phyloP scores from a whole-genome alignment of 2,797 vertebrate genomes.

The Botia kubotai region DNA sequence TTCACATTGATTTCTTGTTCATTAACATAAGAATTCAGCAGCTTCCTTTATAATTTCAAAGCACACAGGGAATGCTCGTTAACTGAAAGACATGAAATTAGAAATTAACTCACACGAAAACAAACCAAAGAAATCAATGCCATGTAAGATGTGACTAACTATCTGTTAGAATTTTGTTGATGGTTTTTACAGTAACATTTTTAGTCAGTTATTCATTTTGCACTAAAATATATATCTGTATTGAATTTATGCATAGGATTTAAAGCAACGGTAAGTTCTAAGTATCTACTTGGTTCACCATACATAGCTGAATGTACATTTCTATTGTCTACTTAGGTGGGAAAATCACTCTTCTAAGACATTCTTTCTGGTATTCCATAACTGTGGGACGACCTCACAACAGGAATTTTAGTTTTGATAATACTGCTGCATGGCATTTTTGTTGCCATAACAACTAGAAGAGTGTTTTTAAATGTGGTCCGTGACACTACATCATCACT shows the following conservation, averaged over 20 bases:
- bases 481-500: neutral
- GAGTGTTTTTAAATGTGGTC: constrained; percentile 3
- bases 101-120: constrained; percentile 49
- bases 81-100: constrained; percentile 31
- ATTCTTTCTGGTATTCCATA: neutral
- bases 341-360: neutral
- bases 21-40: constrained; percentile 26
- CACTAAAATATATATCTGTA: neutral
- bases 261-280: neutral
- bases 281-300: neutral
- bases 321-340: neutral
- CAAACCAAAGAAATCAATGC: constrained; percentile 45
- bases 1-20: constrained; percentile 28
- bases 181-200: neutral
- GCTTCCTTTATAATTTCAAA: constrained; percentile 13
- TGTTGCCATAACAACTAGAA: constrained; percentile 42
- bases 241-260: neutral
- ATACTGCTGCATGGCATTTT: neutral
- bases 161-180: neutral
- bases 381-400: neutral
- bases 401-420: neutral
- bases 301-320: neutral
- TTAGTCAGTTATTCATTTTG: neutral
- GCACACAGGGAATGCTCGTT: constrained; percentile 30
- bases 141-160: constrained; percentile 37